Conservation (phyloP, 2,888 invertebrate genomes). For the Pyrrhosoma nymphula region DNA sequence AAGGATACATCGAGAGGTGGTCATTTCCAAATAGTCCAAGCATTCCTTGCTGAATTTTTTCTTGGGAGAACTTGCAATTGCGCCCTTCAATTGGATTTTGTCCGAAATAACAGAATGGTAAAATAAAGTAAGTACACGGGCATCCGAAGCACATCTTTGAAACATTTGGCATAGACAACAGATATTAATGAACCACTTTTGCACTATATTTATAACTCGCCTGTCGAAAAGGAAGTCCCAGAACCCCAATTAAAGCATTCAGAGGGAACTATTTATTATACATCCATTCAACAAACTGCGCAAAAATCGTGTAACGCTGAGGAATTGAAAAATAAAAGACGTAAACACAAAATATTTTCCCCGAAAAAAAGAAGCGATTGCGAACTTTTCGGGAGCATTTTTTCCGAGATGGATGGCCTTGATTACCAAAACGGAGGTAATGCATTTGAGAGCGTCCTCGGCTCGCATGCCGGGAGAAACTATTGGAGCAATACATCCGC, state of each 20-base stretch:
- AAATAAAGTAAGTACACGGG: too few relatives aligned
- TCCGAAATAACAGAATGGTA: too few relatives aligned
- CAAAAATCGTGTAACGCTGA: not conserved
- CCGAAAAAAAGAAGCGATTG: not conserved
- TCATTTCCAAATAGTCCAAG: too few relatives aligned
- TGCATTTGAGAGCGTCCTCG: not conserved
- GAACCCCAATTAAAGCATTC: not conserved
- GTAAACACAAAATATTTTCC: not conserved
- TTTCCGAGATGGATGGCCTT: not conserved
- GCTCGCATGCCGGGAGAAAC: not conserved
- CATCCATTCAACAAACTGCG: not conserved
- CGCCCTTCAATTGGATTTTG: too few relatives aligned
- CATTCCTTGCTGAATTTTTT: too few relatives aligned
- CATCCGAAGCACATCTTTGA: too few relatives aligned
- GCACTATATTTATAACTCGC: not conserved
- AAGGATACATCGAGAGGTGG: too few relatives aligned
- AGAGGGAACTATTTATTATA: not conserved
- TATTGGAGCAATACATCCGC: constrained; percentile 39
- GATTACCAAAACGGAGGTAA: constrained; percentile 34
- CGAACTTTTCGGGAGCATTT: not conserved
- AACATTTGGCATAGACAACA: too few relatives aligned
- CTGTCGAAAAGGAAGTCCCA: not conserved
- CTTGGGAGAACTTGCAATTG: too few relatives aligned
- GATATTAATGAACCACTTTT: too few relatives aligned
- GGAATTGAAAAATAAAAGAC: not conserved